Evolutionary conservation across 1,140 invertebrate genomes (phyloP), one percentile per base, ranked within the genome.

Genomic region (Anagrus nilaparvatae): DNA sequence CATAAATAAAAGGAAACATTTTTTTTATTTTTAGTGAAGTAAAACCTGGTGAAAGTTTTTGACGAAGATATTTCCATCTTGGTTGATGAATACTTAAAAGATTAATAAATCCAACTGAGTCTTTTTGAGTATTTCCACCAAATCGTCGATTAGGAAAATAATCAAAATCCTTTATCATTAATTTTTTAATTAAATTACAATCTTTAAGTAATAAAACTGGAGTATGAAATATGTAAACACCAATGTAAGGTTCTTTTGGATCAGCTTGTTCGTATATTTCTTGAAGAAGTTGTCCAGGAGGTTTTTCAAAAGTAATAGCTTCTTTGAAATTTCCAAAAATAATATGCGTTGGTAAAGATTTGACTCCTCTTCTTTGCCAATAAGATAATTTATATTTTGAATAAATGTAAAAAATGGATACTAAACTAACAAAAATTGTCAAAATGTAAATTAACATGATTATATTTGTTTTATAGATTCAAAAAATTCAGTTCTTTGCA

Each of bases 151-250:
- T 66, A 3, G 58, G 52, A 48, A 75, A 75, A 33, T 60, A 38
- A 16, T 70, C 61, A 40, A 71, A 74, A 44, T 73, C 67, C 45
- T 68, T 73, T 0, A 72, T 56, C 23, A 65, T 52, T 1, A 75
- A 50, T 21, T 60, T 58, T 46, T 71, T 73, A 0, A 74, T 65
- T 9, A 74, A 36, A 20, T 71, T 58, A 1, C 59, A 53, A 54
- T 72, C 62, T 25, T 58, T 51, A 1, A 72, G 10, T 5, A 72
- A 27, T 13, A 73, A 35, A 14, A 50, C 47, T 0, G 70, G 70
- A 24, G 52, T 56, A 5, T 54, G 50, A 19, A 70, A 60, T 27
- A 69, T 55, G 36, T 67, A 71, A 32, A 67, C 56, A 4, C 71
- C 71, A 19, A 63, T 44, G 34, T 58, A 69, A 0, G 55, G 56